Evolutionary conservation across 2,797 vertebrate species (phyloP), one percentile per base, ranked within the genome.

Genomic region (Capromys pilorides): DNA sequence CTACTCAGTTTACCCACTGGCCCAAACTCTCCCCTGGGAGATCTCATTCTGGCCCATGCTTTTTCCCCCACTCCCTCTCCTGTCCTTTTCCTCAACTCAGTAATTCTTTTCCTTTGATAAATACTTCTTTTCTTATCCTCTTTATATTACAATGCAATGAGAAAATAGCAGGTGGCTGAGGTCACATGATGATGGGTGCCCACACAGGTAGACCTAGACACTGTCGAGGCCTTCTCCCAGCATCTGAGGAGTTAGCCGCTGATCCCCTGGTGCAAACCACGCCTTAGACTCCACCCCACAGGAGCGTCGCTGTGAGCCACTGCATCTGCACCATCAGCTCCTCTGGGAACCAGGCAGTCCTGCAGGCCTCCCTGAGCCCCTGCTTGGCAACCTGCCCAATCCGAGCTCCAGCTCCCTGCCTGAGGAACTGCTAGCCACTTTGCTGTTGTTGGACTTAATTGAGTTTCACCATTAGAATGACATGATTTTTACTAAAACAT

Each of bases 201-300:
- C 3, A 49, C 11, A 49, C 49, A 61, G 19, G n/a, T 11, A 71
- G n/a, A 39, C 18, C 64, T 0, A 66, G 36, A 73, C 28, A 4
- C 39, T 66, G 3, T 11, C 33, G 51, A 87, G 59, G 24, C 57
- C 24, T 12, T 19, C 26, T 69, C 11, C 45, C 2, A 0, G 0
- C 2, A 2, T 39, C 80, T 33, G 19, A 33, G 67, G 41, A 49
- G 11, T 14, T 24, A 69, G 26, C 54, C 69, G 28, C 8, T 49
- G 67, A 94, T 22, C 57, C n/a, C 33, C 33, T 4, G 12, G 33
- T 36, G 28, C 45, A 59, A 73, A 64, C 57, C 49, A 69, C 33
- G 33, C 0, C 1, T 22, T 10, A 26, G 9, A 7, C 10, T 28
- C 5, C 14, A 78, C 4, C 28, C 61, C 41, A n/a, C 11, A 1